Base-by-base conservation (phyloP, 2,888 invertebrate genomes). In the Cryptus viduatorius region DNA sequence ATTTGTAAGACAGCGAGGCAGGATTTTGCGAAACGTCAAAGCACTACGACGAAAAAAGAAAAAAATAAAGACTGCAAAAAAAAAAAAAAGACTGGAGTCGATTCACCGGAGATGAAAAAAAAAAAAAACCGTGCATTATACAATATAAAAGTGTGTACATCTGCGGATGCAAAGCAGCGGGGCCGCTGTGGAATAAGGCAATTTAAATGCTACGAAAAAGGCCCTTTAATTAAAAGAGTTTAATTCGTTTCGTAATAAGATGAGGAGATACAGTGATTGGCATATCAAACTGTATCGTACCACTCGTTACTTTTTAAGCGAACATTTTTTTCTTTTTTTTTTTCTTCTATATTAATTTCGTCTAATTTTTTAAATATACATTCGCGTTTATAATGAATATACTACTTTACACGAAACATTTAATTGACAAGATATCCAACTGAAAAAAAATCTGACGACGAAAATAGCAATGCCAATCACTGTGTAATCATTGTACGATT, bases 131-230 rank as follows among this genome's bases (percentile, higher is more conserved):
- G 29, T 10, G 56, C 24, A 24, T 24, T 37, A 71, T 65, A 79
- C 46, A 69, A 59, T 31, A 16, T 68, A 42, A 56, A 50, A 5
- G 29, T n/a, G n/a, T 61, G 29, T 31, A 10, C 31, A 14, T 61
- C 31, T 14, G 29, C 19, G 59, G 59, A 31, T 59, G 14, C 29
- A 24, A 72, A 50, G 46, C 19, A 69, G 72, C 59, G 46, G 59
- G 50, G 46, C n/a, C 42, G 84, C 79, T 65, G 79, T 77, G 79
- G 90, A 92, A 92, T 92, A 89, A 92, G 91, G 91, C 90, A 91
- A 92, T 92, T 92, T 92, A 92, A 92, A 93, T 92, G 90, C 92
- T 88, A 88, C 88, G 91, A 90, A 77, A 77, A 91, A 92, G 89
- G 88, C 87, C 88, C 88, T 91, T 91, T 92, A 91, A 92, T 92